Evolutionary conservation across 2,888 invertebrate species (phyloP), one percentile per base, ranked within the genome.

Genomic region (Eupithecia vulgata): DNA sequence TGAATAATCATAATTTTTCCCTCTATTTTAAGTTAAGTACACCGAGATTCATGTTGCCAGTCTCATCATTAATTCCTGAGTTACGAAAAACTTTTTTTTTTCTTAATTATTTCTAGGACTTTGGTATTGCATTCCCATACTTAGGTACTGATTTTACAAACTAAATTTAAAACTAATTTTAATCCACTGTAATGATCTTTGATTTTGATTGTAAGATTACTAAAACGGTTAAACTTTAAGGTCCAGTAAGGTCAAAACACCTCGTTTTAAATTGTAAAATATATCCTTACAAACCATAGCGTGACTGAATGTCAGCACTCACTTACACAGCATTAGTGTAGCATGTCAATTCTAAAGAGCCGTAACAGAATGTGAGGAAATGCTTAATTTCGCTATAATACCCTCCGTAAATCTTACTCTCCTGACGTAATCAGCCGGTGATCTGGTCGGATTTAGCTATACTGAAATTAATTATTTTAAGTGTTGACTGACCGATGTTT

Each of bases 291-390:
- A 67, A 73, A 40, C 68, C 68, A 72, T 78, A 64, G 84, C 85
- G 85, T 85, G 85, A 84, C 83, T 79, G 15, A 76, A 76, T 70
- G 80, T 79, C 82, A 81, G 81, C 77, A 81, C 76, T 83, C 82
- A 80, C 82, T 81, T 74, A 79, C 78, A 77, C 77, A 70, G 77
- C 79, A 57, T 57, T 57, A 57, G 57, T 78, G 76, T 78, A 74
- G 74, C 76, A 76, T 73, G 75, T 73, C 73, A 77, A 76, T 78
- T 74, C 72, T 74, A 72, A 77, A 74, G 72, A 73, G 42, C 70
- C 70, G 59, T 76, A 76, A 68, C 69, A 68, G 61, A 57, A 72
- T 72, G 67, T 74, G 67, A 67, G 73, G 73, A 73, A 78, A 76
- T 76, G 67, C 48, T 62, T 71, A 45, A 70, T 76, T 72, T 62